A percentile compares a stretch with the other conserved stretches of the same genome.
Evolutionary conservation across 2,113 vertebrate genomes (phyloP).

Genomic region (Sceloporus tristichus): DNA sequence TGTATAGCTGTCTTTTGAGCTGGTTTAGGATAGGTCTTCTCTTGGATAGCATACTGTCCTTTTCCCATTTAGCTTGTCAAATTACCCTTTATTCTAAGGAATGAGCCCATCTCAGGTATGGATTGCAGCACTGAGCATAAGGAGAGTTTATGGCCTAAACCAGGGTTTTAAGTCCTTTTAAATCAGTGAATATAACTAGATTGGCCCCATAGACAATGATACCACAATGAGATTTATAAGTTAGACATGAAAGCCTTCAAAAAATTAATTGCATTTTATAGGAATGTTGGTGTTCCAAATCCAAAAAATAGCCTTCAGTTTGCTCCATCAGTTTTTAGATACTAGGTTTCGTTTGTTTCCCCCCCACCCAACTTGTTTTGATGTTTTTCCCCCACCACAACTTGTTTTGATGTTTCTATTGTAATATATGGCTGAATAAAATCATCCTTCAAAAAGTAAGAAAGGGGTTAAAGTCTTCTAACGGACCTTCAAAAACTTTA

Average conservation of each 20-base stretch:
- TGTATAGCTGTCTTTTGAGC: conserved; percentile 81
- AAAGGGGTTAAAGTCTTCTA: too few species aligned
- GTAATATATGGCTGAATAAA: neutral
- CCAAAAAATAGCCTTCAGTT: too few species aligned
- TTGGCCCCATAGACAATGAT: conserved; percentile 33
- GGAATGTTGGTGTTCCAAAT: too few species aligned
- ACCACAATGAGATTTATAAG: conserved; percentile 42
- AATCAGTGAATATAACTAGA: conserved; percentile 29
- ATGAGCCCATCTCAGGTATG: conserved; percentile 67
- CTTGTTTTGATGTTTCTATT: too few species aligned
- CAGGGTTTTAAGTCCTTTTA: conserved; percentile 35
- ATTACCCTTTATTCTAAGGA: conserved; percentile 84
- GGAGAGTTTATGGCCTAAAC: conserved; percentile 37
- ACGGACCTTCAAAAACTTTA: too few species aligned
- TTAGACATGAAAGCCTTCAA: conserved; percentile 33
- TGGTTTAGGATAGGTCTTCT: conserved; percentile 83
- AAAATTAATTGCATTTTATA: neutral
- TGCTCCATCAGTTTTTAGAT: too few species aligned
- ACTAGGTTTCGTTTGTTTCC: too few species aligned
- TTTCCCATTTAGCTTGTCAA: conserved; percentile 83
- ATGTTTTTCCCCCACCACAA: too few species aligned
- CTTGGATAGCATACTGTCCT: conserved; percentile 76
- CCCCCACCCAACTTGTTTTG: too few species aligned
- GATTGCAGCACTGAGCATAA: conserved; percentile 59
- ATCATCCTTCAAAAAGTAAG: neutral